A percentile compares a stretch with the other conserved stretches of the same genome.
phyloP scores from a whole-genome alignment of 2,797 vertebrate species.

The Fistularia tabacaria region DNA sequence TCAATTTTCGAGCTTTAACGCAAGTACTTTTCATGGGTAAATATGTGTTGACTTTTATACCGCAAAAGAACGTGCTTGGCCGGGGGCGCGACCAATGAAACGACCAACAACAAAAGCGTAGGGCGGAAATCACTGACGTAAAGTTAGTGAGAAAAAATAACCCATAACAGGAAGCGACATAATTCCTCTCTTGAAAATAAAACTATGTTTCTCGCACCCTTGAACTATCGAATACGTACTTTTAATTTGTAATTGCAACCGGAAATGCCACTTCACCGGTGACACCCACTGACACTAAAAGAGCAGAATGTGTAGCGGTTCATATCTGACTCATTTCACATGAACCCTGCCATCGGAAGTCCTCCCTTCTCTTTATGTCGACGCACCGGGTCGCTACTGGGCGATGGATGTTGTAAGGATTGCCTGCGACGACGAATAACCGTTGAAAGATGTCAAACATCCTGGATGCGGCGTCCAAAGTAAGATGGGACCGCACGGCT shows the following conservation, averaged over 20 bases:
- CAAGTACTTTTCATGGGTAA: not conserved
- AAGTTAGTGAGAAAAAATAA: conserved; percentile 19
- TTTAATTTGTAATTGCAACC: conserved; percentile 26
- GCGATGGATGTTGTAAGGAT: conserved; percentile 54
- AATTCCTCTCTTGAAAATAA: not conserved
- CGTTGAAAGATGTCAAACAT: conserved; percentile 76
- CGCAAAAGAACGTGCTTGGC: conserved; percentile 37
- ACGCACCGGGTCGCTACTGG: conserved; percentile 17
- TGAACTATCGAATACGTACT: not conserved
- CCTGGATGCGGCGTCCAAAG: conserved; percentile 77
- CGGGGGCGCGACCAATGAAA: conserved; percentile 51
- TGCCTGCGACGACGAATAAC: conserved; percentile 33
- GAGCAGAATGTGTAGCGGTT: conserved; percentile 65
- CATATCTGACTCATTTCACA: conserved; percentile 25
- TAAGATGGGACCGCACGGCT: conserved; percentile 79
- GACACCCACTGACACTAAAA: fast-evolving
- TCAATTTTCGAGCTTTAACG: too few relatives aligned
- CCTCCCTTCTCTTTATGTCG: conserved; percentile 7
- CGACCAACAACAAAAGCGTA: conserved; percentile 7
- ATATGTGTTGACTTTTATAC: conserved; percentile 22
- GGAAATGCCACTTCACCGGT: conserved; percentile 11
- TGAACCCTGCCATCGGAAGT: conserved; percentile 20
- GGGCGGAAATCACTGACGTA: conserved; percentile 33
- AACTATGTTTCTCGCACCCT: too few relatives aligned
- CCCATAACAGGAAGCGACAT: not conserved